Evolutionary conservation across 1,140 invertebrate species (phyloP).

Genomic region (Heliconius hermathena): DNA sequence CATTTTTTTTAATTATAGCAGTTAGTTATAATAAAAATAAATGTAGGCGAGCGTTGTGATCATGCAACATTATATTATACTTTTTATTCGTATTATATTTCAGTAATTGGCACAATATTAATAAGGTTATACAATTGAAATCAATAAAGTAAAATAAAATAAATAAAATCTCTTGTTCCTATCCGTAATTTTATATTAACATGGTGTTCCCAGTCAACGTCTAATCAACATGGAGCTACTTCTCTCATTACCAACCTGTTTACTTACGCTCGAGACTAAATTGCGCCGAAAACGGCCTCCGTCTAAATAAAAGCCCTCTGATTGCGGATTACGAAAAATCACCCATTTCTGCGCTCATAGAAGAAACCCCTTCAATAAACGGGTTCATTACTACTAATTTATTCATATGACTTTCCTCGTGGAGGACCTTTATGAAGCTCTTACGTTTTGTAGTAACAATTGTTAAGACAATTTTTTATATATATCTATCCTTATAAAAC

Average conservation of each 20-base stretch:
- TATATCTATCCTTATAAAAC: neutral
- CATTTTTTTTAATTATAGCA: too few relatives aligned
- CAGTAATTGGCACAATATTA: too few relatives aligned
- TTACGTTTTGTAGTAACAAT: neutral
- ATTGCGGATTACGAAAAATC: conserved; percentile 54
- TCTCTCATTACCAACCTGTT: conserved; percentile 62
- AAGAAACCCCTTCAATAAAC: conserved; percentile 34
- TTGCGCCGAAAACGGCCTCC: conserved; percentile 53
- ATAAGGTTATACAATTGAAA: too few relatives aligned
- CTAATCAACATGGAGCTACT: conserved; percentile 65
- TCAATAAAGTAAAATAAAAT: too few relatives aligned
- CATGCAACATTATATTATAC: too few relatives aligned
- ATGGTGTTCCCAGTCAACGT: conserved; percentile 39
- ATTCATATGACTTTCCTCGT: conserved; percentile 26
- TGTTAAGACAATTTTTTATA: neutral
- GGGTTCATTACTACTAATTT: conserved; percentile 33
- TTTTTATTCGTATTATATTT: too few relatives aligned
- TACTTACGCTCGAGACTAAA: conserved; percentile 58
- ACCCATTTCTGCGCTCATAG: conserved; percentile 27
- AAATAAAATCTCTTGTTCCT: neutral
- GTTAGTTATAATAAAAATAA: too few relatives aligned
- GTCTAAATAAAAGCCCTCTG: conserved; percentile 43
- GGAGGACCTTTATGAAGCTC: neutral
- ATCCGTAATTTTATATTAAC: neutral
- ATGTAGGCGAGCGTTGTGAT: too few relatives aligned